Evolutionary conservation across 1,140 invertebrate genomes (phyloP), one percentile per base, ranked within the genome.

Genomic region (Diachasma alloeum): DNA sequence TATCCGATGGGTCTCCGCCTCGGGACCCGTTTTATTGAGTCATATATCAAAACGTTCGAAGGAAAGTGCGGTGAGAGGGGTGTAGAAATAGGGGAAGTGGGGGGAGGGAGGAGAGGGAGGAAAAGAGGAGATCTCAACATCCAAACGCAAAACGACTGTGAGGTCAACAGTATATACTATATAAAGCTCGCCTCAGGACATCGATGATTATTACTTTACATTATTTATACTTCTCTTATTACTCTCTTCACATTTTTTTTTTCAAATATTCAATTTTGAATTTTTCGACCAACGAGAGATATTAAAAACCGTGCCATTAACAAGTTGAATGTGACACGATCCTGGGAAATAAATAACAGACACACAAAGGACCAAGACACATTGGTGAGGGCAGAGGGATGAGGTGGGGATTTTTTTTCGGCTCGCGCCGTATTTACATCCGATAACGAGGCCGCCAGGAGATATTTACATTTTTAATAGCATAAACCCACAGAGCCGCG

Each of bases 391-490:
- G 37, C 42, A 46, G 22, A 11, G 19, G 19, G 24, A 71, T 24
- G 46, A 19, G 24, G 26, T 66, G 10, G 15, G n/a, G 26, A 31
- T 31, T 10, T 26, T 71, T 48, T 22, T 4, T 22, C 15, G 36
- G 81, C 80, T 78, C 81, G 74, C 79, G 78, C 81, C 84, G 86
- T 88, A 89, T 89, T 88, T 88, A 88, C 84, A 89, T 87, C 82
- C 85, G 86, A 87, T 89, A 89, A 88, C 87, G 87, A 89, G 87
- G 31, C 85, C 87, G 85, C 86, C 85, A 81, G 81, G 80, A 87
- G 85, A 88, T 88, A 89, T 89, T 89, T 89, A 89, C 88, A 88
- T 88, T 88, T 88, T 88, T 89, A 88, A 88, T 87, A 87, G 83
- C 87, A 86, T 88, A 88, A 87, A 87, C 86, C 86, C 80, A 87